Conservation (phyloP, 1,140 invertebrate genomes). For the Drosophila fuyamai region DNA sequence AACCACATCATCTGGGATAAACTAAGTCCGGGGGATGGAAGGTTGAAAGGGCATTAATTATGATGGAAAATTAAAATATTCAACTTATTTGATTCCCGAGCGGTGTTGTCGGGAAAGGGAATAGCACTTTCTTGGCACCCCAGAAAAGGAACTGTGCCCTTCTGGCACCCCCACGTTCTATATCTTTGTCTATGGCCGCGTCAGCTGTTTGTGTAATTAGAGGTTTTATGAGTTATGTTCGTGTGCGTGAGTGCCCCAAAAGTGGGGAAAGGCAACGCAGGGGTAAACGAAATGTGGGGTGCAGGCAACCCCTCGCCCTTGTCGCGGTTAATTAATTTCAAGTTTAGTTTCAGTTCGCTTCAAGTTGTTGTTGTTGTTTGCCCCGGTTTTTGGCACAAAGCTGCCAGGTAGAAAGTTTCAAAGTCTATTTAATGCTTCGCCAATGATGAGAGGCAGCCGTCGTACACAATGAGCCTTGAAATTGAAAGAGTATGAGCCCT, state of each 20-base stretch:
- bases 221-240: constrained; percentile 73
- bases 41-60: constrained; percentile 51
- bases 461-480: constrained; percentile 77
- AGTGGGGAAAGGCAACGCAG: background rate
- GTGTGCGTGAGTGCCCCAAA: constrained; percentile 31
- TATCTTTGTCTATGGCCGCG: constrained; percentile 61
- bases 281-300: background rate
- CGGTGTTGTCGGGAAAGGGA: constrained; percentile 7
- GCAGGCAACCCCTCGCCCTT: constrained; percentile 33
- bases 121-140: background rate
- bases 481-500: constrained; percentile 37
- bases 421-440: constrained; percentile 78
- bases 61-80: constrained; percentile 54
- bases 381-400: constrained; percentile 44
- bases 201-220: constrained; percentile 79
- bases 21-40: constrained; percentile 27
- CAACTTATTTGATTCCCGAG: constrained; percentile 47
- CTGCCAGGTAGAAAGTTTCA: constrained; percentile 75
- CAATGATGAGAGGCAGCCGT: constrained; percentile 44
- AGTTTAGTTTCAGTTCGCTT: constrained; percentile 68
- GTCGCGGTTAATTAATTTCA: constrained; percentile 80
- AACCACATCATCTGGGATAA: constrained; percentile 47
- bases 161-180: constrained; percentile 8
- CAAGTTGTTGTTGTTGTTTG: constrained; percentile 31
- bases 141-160: background rate